Base-by-base conservation (phyloP, 2,888 invertebrate species). In the Heliconius aoede region DNA sequence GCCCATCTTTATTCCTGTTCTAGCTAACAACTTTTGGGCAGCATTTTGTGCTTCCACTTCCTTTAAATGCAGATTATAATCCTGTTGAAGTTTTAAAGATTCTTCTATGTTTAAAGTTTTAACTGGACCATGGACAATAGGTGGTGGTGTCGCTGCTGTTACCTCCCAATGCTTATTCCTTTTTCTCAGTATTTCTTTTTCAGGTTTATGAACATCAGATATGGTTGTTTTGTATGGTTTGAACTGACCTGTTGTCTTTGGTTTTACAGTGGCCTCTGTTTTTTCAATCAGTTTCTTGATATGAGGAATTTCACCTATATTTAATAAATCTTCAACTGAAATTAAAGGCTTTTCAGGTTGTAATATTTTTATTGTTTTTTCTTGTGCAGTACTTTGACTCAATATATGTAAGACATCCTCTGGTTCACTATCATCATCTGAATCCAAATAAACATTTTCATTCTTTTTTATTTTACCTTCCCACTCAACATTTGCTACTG, bases 81-180 rank as follows among this genome's bases (percentile, higher is more conserved):
- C 92, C 77, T 91, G 94, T 83, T 96, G 95, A 24, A 96, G 87
- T 76, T 88, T 89, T 7, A 96, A 85, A 1, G 96, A 96, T 82
- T 96, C 95, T 76, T 95, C 93, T 73, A 96, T 85, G 69, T 89
- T 89, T 73, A 96, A 85, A 21, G 91, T 79, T 87, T 95, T 95
- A 3, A 90, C 92, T 55, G 95, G 91, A 73, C 95, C 95, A 83
- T 95, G 94, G 61, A 95, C 83, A 61, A 92, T 95, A 1, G 93
- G 92, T 0, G 96, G 96, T 60, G 96, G 96, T 11, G 96, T 96
- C 9, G 96, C 96, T 21, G 96, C 95, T 1, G 96, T 96, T 8
- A 95, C 91, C 87, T 96, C 96, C 95, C 96, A 96, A 82, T 95
- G 82, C 84, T 94, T 94, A 80, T 92, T 88, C 81, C 92, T 95